Evolutionary conservation across 1,140 invertebrate genomes (phyloP).

Genomic region (Zophobas atratus): DNA sequence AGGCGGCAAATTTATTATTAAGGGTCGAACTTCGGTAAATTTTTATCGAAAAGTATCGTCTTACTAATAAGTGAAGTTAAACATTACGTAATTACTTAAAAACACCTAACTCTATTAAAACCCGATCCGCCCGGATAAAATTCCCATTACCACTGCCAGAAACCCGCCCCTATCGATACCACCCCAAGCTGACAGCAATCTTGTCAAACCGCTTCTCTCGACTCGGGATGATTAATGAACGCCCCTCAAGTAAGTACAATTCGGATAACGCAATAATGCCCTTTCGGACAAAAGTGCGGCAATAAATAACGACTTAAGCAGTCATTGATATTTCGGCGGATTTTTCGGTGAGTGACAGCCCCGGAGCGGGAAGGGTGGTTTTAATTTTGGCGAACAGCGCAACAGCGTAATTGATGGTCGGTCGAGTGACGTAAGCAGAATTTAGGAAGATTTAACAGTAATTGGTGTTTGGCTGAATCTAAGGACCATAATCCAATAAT

Average conservation of each 20-base stretch:
- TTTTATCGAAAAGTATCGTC: background rate
- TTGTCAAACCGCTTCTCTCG: slow-evolving; percentile 29
- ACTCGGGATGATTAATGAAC: slow-evolving; percentile 34
- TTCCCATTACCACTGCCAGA: slow-evolving; percentile 28
- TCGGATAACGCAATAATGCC: slow-evolving; percentile 24
- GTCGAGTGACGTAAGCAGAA: slow-evolving; percentile 13
- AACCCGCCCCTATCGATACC: slow-evolving; percentile 25
- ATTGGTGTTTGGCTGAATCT: slow-evolving; percentile 48
- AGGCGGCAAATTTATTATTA: slow-evolving; percentile 26
- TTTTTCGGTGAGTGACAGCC: background rate
- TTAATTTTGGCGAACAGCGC: background rate
- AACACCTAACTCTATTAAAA: slow-evolving; percentile 15
- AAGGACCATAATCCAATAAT: slow-evolving; percentile 53
- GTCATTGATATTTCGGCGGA: slow-evolving; percentile 2
- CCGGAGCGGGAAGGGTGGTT: background rate
- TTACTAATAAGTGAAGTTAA: slow-evolving; percentile 5
- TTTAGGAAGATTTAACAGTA: slow-evolving; percentile 45
- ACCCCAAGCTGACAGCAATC: slow-evolving; percentile 27
- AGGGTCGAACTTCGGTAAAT: slow-evolving; percentile 16
- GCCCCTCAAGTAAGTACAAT: slow-evolving; percentile 7
- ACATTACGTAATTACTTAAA: slow-evolving; percentile 21
- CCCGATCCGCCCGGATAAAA: slow-evolving; percentile 9
- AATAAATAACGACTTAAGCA: slow-evolving; percentile 10
- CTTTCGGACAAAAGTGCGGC: slow-evolving; percentile 6
- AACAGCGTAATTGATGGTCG: slow-evolving; percentile 17